phyloP scores from a whole-genome alignment of 1,140 invertebrate genomes.

The Brachystomella parvula region DNA sequence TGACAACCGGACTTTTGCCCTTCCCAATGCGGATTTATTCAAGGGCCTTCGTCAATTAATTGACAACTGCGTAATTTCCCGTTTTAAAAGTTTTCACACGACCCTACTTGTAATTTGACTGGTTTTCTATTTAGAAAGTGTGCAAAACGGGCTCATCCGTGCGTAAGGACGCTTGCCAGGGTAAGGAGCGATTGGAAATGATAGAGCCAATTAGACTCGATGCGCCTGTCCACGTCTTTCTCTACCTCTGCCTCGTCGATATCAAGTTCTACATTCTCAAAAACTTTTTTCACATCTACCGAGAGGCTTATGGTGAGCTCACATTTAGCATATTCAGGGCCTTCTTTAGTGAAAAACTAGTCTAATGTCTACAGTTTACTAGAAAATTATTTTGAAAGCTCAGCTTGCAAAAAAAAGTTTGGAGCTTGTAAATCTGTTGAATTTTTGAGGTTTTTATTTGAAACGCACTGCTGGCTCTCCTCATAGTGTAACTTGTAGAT shows the following conservation, averaged over 20 bases:
- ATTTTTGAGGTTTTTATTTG: too few species aligned
- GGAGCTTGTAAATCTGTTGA: too few species aligned
- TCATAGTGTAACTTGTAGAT: too few species aligned
- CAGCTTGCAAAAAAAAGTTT: too few species aligned
- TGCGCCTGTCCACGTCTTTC: slow-evolving; percentile 16
- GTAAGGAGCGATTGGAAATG: not conserved
- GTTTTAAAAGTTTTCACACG: too few species aligned
- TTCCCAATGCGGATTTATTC: slow-evolving; percentile 16
- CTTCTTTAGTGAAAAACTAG: not conserved
- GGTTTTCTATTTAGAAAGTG: not conserved
- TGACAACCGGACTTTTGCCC: slow-evolving; percentile 7
- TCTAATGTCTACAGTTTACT: too few species aligned
- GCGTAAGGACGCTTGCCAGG: slow-evolving; percentile 3
- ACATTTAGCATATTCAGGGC: not conserved
- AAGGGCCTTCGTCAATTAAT: slow-evolving; percentile 14
- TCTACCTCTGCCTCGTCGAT: slow-evolving; percentile 15
- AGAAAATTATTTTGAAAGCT: too few species aligned
- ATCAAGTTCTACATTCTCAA: slow-evolving; percentile 17
- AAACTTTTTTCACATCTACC: slow-evolving; percentile 19
- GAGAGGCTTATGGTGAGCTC: slow-evolving; percentile 8
- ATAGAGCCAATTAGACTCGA: slow-evolving; percentile 16
- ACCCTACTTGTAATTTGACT: not conserved
- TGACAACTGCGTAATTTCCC: slow-evolving; percentile 19
- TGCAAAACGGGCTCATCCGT: not conserved
- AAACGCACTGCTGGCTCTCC: too few species aligned